Evolutionary conservation across 2,888 invertebrate genomes (phyloP).

Genomic region (Disparrhopalites patrizii): DNA sequence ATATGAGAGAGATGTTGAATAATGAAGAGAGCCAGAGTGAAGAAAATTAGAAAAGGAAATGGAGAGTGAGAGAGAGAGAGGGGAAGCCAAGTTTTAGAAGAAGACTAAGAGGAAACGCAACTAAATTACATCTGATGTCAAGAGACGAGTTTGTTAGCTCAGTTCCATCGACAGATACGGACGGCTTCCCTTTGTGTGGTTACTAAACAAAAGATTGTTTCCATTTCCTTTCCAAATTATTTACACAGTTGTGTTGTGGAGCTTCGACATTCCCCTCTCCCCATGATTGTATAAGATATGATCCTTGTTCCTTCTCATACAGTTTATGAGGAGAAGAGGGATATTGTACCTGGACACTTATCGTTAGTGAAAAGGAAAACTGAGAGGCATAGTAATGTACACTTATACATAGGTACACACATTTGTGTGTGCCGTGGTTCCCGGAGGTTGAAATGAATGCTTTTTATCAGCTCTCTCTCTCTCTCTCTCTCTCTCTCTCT

Average conservation of each 20-base stretch:
- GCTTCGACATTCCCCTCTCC: no score
- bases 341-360: no score
- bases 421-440: no score
- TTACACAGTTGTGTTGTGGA: slow-evolving; percentile 1
- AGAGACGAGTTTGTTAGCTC: not conserved
- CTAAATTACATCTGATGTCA: slow-evolving; percentile 12
- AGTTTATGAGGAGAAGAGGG: no score
- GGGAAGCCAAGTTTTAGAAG: not conserved
- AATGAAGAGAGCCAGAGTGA: slow-evolving; percentile 1
- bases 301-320: no score
- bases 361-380: no score
- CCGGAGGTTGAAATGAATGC: no score
- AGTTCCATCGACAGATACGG: not conserved
- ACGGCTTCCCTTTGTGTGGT: slow-evolving; percentile 5
- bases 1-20: not conserved
- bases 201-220: not conserved
- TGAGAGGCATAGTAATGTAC: no score
- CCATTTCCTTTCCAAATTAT: not conserved
- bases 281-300: no score
- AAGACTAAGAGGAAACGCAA: not conserved
- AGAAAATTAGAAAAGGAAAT: not conserved
- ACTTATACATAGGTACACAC: no score
- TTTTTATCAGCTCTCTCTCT: no score
- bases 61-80: not conserved
- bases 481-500: no score